Base-by-base conservation (phyloP, 2,113 vertebrate species). In the Uria lomvia region DNA sequence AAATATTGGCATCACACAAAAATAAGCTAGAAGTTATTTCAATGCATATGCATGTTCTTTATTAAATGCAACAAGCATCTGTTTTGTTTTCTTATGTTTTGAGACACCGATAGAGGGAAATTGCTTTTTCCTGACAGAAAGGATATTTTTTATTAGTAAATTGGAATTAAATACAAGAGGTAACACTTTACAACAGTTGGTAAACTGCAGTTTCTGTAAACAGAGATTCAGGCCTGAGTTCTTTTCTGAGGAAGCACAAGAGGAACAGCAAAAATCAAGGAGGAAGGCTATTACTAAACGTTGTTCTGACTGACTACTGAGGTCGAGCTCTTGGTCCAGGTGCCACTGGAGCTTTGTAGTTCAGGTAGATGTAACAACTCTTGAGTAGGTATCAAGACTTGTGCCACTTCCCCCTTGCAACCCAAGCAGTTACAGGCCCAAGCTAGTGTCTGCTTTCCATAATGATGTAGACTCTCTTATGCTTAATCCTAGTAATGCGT, bases 1-100 rank as follows among this genome's bases (percentile, higher is more conserved):
- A 97, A 97, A 94, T 94, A 97, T 91, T 97, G 96, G 96, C 96
- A 96, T 97, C 97, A 93, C 82, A 85, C 43, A 97, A 95, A 97
- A 97, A 97, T 96, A 97, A 96, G 91, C 73, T 90, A 90, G 90
- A 97, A 95, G 70, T 93, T 97, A 96, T 97, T 96, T 93, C 89
- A 95, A 92, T 97, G 94, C 96, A 95, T 95, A 95, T 96, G 94
- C 66, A 77, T 97, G 96, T 92, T 94, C 94, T 97, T 97, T 97
- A 97, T 97, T 97, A 97, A 97, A 97, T 70, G 75, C 85, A 97
- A 97, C 96, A 97, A 97, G 94, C 97, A 97, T 97, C 97, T 97
- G 96, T 85, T 97, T 97, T 96, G 96, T 96, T 97, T 95, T 97
- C 89, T 96, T 95, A 97, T 96, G 82, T 97, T 97, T 97, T 18